Evolutionary conservation across 2,888 invertebrate genomes (phyloP), one percentile per base, ranked within the genome.

Genomic region (Leptinotarsa juncta): DNA sequence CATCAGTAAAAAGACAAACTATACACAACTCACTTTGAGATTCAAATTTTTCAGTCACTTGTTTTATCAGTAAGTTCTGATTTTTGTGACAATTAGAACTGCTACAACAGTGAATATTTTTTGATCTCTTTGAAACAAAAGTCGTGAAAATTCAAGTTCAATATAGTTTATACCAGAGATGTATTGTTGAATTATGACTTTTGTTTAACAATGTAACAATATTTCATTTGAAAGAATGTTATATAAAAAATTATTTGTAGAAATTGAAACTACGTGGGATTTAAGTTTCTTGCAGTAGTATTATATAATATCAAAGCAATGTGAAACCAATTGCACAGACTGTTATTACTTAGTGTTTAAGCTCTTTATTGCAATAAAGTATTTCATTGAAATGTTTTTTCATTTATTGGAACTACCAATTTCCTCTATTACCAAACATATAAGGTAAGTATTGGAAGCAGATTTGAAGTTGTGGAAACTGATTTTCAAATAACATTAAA

Each of bases 301-400:
- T 32, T 62, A 32, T 62, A n/a, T 62, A 32, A 42, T 62, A 32
- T 62, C 62, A 4, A 62, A 62, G 62, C 62, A 62, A 69, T 57
- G 23, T 20, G 23, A 60, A 69, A 69, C n/a, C 51, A 67, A 50
- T 62, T 62, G 50, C 50, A 50, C 26, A 55, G 68, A 68, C 68
- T 68, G 68, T 68, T 68, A 68, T 55, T n/a, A n/a, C n/a, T n/a
- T 68, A 42, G 32, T 26, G 32, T 32, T n/a, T 42, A 55, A 26
- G 42, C 42, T 26, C 42, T 55, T 68, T 55, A 69, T 57, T 69
- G 50, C 57, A 69, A 57, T 69, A 69, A 69, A 69, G 48, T 57
- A 15, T 42, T 69, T 18, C 42, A 18, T 32, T 42, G 16, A 18
- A 32, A 14, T 12, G 10, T 32, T 32, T 32, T 62, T 62, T 42